Conservation (phyloP, 2,888 invertebrate species). For the Limnephilus lunatus region DNA sequence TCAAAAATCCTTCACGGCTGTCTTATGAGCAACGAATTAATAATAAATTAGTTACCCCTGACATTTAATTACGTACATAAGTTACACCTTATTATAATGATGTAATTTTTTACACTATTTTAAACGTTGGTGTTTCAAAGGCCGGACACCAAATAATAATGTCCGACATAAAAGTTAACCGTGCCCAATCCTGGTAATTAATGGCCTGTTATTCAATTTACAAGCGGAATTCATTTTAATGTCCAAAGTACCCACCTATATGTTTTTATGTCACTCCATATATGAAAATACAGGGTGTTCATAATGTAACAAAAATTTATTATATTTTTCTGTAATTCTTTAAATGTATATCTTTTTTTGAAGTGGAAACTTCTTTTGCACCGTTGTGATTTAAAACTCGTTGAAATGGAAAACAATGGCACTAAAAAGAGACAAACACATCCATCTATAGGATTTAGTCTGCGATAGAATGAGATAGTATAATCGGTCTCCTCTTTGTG, state of each 20-base stretch:
- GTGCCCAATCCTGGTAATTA: constrained; percentile 29
- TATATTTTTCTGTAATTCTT: no score
- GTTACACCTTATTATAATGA: background rate
- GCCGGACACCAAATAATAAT: constrained; percentile 7
- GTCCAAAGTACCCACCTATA: background rate
- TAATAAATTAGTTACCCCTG: background rate
- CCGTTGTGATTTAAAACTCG: no score
- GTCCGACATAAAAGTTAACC: constrained; percentile 38
- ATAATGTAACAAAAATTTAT: background rate
- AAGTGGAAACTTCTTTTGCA: no score
- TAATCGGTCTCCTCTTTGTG: no score
- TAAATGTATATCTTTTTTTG: no score
- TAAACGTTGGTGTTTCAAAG: background rate
- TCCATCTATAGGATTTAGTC: no score
- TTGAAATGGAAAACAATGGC: no score
- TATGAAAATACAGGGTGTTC: background rate
- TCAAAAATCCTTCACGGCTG: background rate
- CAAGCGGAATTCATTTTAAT: constrained; percentile 33
- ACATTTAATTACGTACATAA: constrained; percentile 2
- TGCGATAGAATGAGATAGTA: no score
- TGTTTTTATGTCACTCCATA: constrained; percentile 29
- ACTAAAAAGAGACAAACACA: no score
- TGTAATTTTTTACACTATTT: background rate
- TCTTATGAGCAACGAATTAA: background rate
- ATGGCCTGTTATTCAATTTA: constrained; percentile 45